Evolutionary conservation across 2,113 vertebrate genomes (phyloP).

Genomic region (Leptosomus discolor): DNA sequence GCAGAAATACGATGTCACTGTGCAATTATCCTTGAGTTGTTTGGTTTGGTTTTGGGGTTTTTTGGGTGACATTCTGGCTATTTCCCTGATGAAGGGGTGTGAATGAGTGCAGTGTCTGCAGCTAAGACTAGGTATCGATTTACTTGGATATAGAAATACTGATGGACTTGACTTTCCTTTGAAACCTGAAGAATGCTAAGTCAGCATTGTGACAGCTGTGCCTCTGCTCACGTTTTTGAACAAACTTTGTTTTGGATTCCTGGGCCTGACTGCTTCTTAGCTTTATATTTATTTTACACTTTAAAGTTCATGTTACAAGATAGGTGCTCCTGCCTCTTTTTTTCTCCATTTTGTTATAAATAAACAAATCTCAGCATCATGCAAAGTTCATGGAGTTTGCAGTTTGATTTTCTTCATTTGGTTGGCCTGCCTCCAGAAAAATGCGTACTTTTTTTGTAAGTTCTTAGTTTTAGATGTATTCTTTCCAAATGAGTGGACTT

Average conservation of each 20-base stretch:
- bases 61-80: neutral
- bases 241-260: constrained; percentile 51
- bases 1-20: neutral
- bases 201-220: constrained; percentile 60
- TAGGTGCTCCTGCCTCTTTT: neutral
- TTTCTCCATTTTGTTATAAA: neutral
- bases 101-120: neutral
- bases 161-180: constrained; percentile 34
- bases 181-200: constrained; percentile 20
- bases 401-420: neutral
- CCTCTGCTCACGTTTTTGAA: constrained; percentile 46
- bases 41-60: neutral
- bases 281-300: constrained; percentile 11
- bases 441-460: neutral
- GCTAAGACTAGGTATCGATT: neutral
- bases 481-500: neutral
- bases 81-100: neutral
- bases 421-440: neutral
- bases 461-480: neutral
- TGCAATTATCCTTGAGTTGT: neutral
- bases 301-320: constrained; percentile 25
- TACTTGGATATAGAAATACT: neutral
- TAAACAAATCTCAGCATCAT: constrained; percentile 6
- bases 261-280: neutral
- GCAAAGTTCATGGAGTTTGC: neutral